Conservation (phyloP, 2,797 vertebrate genomes). For the Anguilla obscura region DNA sequence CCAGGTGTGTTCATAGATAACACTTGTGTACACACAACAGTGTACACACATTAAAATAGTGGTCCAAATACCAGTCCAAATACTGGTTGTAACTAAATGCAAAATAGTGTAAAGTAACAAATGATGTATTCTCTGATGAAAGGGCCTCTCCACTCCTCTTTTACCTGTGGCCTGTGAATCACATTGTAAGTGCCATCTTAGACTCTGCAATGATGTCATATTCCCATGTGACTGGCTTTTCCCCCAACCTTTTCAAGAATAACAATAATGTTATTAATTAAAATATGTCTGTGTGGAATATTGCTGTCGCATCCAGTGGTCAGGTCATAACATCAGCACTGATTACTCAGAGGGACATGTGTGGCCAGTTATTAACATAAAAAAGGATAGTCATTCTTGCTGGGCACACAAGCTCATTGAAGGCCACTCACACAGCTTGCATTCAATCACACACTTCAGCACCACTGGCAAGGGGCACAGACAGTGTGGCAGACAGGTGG, state of each 20-base stretch:
- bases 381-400: not conserved
- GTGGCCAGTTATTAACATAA: not conserved
- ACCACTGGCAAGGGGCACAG: not conserved
- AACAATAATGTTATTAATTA: not conserved
- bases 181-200: not conserved
- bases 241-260: not conserved
- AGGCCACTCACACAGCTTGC: not conserved
- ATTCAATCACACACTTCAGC: not conserved
- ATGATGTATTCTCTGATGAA: not conserved
- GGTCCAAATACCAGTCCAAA: not conserved
- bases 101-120: not conserved
- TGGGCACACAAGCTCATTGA: not conserved
- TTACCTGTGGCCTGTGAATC: not conserved
- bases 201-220: not conserved
- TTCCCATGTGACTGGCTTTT: not conserved
- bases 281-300: not conserved
- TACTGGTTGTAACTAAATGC: not conserved
- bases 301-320: not conserved
- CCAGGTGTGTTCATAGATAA: not conserved
- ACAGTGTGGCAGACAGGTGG: not conserved
- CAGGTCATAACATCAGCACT: not conserved
- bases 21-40: not conserved
- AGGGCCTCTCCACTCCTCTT: not conserved
- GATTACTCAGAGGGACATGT: not conserved
- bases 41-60: not conserved